Evolutionary conservation across 2,888 invertebrate species (phyloP).

Genomic region (Nomada hirtipes): DNA sequence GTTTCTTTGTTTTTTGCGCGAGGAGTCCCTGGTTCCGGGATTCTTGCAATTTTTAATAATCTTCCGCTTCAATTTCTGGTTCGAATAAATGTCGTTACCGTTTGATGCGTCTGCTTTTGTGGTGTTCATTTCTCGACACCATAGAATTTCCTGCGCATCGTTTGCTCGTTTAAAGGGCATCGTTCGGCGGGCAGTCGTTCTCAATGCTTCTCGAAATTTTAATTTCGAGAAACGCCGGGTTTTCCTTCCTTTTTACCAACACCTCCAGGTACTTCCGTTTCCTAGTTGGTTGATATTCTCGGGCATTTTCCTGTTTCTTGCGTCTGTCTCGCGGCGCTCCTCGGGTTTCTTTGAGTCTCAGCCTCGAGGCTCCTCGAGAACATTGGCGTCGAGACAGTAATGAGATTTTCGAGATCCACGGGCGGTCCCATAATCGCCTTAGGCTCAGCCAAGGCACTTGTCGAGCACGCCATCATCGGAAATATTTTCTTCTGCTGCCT

Average conservation of each 20-base stretch:
- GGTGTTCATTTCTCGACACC: too few relatives aligned
- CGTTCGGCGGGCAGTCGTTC: too few relatives aligned
- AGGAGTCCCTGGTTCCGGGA: too few relatives aligned
- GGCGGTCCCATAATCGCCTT: conserved; percentile 60
- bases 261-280: neutral
- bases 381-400: conserved; percentile 53
- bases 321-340: neutral
- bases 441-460: conserved; percentile 42
- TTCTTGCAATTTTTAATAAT: too few relatives aligned
- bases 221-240: neutral
- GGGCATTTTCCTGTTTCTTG: neutral
- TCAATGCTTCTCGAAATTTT: too few relatives aligned
- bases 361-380: conserved; percentile 20
- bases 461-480: conserved; percentile 20
- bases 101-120: too few relatives aligned
- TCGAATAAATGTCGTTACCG: too few relatives aligned
- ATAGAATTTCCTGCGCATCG: too few relatives aligned
- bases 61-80: too few relatives aligned
- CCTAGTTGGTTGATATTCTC: conserved; percentile 26
- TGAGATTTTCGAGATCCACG: conserved; percentile 61
- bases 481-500: neutral
- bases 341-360: conserved; percentile 19
- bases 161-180: too few relatives aligned
- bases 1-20: neutral
- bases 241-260: neutral